Conservation (phyloP, 2,113 vertebrate genomes). For the Orycteropus afer region DNA sequence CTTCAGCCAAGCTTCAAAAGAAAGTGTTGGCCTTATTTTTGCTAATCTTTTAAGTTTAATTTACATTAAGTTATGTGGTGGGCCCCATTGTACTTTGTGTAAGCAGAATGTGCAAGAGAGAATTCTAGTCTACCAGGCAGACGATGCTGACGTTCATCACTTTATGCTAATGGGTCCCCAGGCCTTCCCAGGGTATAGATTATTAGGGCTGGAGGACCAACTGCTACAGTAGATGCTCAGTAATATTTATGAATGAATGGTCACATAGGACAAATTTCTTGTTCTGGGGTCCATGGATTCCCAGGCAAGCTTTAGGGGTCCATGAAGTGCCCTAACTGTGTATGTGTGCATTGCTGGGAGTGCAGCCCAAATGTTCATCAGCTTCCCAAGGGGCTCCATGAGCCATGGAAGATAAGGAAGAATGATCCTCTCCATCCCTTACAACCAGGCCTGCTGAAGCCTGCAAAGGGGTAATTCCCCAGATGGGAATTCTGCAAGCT, state of each 20-base stretch:
- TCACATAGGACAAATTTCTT: rapidly evolving
- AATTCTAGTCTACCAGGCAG: rapidly evolving
- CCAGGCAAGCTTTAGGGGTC: neutral
- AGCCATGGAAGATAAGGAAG: neutral
- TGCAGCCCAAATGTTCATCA: neutral
- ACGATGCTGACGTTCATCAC: rapidly evolving
- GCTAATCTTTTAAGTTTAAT: neutral
- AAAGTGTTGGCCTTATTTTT: neutral
- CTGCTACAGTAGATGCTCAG: rapidly evolving
- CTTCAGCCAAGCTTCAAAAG: neutral
- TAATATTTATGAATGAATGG: too few species aligned
- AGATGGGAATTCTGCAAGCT: rapidly evolving
- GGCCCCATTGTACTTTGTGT: neutral
- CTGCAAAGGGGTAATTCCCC: neutral
- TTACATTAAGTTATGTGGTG: rapidly evolving
- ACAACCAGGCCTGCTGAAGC: too few species aligned
- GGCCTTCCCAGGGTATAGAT: neutral
- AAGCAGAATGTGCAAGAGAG: neutral
- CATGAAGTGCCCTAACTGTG: rapidly evolving
- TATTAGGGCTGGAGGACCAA: neutral
- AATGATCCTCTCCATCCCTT: too few species aligned
- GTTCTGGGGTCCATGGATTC: neutral
- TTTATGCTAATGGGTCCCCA: too few species aligned
- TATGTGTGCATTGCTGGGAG: rapidly evolving
- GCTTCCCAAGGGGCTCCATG: neutral